Evolutionary conservation across 2,113 vertebrate species (phyloP).

Genomic region (Chlorocebus sabaeus): DNA sequence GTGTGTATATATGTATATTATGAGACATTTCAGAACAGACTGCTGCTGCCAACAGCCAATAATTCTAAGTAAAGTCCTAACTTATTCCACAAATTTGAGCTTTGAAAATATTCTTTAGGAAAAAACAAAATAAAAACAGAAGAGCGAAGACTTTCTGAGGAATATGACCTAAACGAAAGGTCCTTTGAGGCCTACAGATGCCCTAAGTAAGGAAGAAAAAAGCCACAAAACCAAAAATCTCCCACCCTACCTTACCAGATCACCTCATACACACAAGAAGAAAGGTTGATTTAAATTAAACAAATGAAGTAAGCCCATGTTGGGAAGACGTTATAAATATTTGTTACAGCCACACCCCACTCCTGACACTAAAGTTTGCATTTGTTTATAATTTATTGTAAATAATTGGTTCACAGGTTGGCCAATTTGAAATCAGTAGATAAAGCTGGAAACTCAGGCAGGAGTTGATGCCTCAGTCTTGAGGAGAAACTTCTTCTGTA

Average conservation of each 20-base stretch:
- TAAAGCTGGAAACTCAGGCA: not conserved
- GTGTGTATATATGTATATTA: conserved; percentile 81
- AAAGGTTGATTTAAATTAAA: conserved; percentile 81
- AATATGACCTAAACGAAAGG: conserved; percentile 70
- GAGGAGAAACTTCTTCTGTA: not conserved
- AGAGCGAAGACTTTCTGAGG: conserved; percentile 65
- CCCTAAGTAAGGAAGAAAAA: conserved; percentile 69
- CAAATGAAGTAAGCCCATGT: conserved; percentile 66
- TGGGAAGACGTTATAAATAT: not conserved
- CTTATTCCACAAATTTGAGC: conserved; percentile 84
- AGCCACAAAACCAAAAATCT: conserved; percentile 44
- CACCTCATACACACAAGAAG: conserved; percentile 55
- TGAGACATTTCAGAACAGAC: conserved; percentile 89
- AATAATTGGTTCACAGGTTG: not conserved
- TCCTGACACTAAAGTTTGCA: not conserved
- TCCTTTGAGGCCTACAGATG: conserved; percentile 59
- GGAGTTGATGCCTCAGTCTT: not conserved
- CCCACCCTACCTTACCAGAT: conserved; percentile 5
- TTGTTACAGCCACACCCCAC: no score
- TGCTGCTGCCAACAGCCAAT: conserved; percentile 83
- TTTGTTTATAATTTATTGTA: not conserved
- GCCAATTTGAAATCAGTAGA: not conserved
- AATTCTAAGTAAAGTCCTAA: conserved; percentile 86
- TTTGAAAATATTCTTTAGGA: conserved; percentile 81
- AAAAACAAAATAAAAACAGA: conserved; percentile 55